phyloP scores from a whole-genome alignment of 2,888 invertebrate genomes.

The Lasioglossum morio region DNA sequence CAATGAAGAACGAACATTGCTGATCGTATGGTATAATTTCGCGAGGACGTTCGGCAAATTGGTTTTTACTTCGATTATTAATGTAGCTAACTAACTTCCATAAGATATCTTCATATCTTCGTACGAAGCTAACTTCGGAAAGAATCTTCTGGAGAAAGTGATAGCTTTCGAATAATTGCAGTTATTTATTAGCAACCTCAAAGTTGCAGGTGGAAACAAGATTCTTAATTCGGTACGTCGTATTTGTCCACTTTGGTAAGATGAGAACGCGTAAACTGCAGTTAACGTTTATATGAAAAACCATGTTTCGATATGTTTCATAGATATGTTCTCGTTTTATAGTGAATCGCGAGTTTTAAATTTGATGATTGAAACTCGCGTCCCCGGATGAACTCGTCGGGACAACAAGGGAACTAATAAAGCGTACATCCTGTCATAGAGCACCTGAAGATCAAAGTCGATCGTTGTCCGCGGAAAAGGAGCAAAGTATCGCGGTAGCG shows the following conservation, averaged over 20 bases:
- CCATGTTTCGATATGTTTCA: no score
- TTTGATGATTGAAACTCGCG: background rate
- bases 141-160: background rate
- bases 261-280: background rate
- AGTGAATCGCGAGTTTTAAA: background rate
- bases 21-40: no score
- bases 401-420: slow-evolving; percentile 12
- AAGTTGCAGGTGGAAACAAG: background rate
- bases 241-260: background rate
- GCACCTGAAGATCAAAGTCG: slow-evolving; percentile 43
- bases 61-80: background rate
- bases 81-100: background rate
- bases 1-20: background rate
- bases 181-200: background rate
- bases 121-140: background rate
- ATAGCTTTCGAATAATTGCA: slow-evolving; percentile 2
- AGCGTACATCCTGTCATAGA: background rate
- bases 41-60: background rate
- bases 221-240: background rate
- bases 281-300: background rate
- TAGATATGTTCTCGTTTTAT: no score
- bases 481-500: slow-evolving; percentile 11
- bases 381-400: background rate
- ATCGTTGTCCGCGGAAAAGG: slow-evolving; percentile 35
- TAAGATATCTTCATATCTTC: background rate